Percentiles rank a stretch among this genome's conserved stretches.
These are phyloP conservation scores for Regulus satrapa DNA, from an alignment of 2,113 vertebrate genomes.

Conservation along the genomic window DNA sequence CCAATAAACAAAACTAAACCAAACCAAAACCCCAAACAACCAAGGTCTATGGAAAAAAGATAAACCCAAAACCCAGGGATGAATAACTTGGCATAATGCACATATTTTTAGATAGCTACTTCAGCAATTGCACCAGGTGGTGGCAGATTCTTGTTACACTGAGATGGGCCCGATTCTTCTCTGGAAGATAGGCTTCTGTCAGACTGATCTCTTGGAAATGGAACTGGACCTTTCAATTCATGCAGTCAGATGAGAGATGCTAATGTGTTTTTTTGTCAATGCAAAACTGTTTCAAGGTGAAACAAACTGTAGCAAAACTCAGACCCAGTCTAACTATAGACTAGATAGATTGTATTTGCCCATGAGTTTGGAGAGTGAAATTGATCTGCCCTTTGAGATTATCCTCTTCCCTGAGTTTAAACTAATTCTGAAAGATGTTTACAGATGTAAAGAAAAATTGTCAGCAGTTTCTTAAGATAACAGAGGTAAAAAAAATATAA, in stretches of 20 bases:
- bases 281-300: not conserved
- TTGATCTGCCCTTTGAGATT: not conserved
- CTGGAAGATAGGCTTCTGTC: not conserved
- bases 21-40: too few relatives aligned
- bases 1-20: too few relatives aligned
- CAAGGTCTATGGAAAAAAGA: not conserved
- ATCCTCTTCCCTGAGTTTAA: not conserved
- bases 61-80: not conserved
- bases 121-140: not conserved
- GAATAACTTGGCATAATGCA: not conserved
- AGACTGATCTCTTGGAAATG: not conserved
- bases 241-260: not conserved
- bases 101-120: not conserved
- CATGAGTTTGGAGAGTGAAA: not conserved
- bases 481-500: not conserved
- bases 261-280: not conserved
- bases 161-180: not conserved
- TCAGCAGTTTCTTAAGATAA: not conserved
- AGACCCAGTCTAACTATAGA: not conserved
- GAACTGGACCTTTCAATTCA: not conserved
- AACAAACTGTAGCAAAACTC: not conserved
- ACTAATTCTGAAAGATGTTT: not conserved
- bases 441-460: not conserved
- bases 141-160: not conserved
- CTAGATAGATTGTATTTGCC: not conserved